Conservation (phyloP, 2,797 vertebrate species). For the Phaenicophaeus curvirostris region DNA sequence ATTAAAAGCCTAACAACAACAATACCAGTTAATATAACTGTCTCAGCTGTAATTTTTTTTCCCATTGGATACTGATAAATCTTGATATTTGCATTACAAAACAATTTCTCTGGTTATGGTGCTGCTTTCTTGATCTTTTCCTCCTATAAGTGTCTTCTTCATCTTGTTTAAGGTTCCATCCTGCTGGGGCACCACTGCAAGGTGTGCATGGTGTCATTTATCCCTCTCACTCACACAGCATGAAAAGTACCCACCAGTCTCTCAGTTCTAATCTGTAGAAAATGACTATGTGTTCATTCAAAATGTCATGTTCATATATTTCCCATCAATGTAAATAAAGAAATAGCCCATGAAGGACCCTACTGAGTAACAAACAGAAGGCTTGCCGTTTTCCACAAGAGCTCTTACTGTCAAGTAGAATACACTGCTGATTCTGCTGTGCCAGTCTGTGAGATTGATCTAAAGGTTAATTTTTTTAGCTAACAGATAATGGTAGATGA, state of each 20-base stretch:
- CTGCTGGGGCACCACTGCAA: neutral
- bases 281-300: neutral
- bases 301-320: neutral
- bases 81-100: neutral
- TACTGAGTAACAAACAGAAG: neutral
- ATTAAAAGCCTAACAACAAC: slow-evolving; percentile 32
- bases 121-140: neutral
- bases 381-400: neutral
- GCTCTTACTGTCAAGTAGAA: neutral
- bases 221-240: neutral
- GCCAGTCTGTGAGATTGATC: neutral
- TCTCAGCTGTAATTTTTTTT: neutral
- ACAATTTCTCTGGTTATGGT: neutral
- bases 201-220: neutral
- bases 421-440: slow-evolving; percentile 9
- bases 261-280: neutral
- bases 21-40: neutral
- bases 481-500: neutral
- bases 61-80: neutral
- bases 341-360: neutral
- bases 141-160: neutral
- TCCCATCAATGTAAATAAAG: neutral
- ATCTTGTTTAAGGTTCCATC: neutral
- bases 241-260: neutral
- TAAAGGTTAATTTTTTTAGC: neutral